Percentiles rank a stretch among this genome's conserved stretches.
phyloP scores from a whole-genome alignment of 2,113 vertebrate species.

The Falcunculus frontatus region DNA sequence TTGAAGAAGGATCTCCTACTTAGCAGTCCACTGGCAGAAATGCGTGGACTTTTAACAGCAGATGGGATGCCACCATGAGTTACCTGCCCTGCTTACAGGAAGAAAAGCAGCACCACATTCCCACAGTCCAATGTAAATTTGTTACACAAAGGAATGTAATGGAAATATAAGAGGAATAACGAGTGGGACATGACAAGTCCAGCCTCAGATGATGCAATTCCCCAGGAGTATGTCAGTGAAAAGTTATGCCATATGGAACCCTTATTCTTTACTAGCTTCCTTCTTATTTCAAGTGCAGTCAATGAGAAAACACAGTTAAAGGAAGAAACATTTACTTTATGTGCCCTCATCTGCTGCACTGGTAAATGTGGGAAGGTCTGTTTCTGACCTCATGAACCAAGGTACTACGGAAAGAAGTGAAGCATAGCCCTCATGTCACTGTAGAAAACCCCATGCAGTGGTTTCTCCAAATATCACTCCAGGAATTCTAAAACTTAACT shows the following conservation, averaged over 20 bases:
- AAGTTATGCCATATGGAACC: background rate
- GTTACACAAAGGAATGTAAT: background rate
- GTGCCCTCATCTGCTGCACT: background rate
- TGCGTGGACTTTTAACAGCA: background rate
- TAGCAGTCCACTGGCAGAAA: background rate
- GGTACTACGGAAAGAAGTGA: background rate
- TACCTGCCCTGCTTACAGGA: background rate
- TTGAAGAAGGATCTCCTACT: background rate
- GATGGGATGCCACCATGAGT: accelerated
- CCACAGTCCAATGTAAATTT: background rate
- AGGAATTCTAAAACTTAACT: background rate
- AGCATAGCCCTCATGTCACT: background rate
- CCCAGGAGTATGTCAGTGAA: background rate
- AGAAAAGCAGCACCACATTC: background rate
- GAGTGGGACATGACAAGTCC: background rate
- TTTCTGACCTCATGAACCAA: background rate
- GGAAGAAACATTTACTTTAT: background rate
- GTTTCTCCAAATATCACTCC: background rate
- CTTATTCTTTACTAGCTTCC: background rate
- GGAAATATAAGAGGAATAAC: background rate
- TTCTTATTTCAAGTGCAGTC: background rate
- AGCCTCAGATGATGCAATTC: background rate
- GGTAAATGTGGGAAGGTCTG: background rate
- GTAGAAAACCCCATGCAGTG: background rate
- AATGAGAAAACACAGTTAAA: background rate